Conservation (phyloP, 2,797 vertebrate genomes). For the Halcyon smyrnensis region DNA sequence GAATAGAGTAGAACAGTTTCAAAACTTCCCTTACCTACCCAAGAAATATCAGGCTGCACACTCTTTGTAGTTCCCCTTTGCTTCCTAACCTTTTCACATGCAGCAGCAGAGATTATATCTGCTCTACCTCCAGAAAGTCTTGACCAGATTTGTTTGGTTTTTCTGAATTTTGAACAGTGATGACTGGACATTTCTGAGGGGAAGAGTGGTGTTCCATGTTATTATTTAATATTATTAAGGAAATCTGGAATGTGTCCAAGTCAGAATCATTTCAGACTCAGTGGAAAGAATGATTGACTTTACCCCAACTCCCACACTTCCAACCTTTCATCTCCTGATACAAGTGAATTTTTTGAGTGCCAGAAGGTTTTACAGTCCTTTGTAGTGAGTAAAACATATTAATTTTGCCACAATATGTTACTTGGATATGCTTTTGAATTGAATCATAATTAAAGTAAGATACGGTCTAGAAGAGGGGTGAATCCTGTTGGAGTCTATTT, state of each 20-base stretch:
- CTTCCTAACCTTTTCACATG: not conserved
- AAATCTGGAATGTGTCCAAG: not conserved
- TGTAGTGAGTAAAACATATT: not conserved
- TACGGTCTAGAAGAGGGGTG: not conserved
- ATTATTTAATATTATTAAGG: not conserved
- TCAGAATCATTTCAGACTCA: not conserved
- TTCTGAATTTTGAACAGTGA: not conserved
- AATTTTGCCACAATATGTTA: not conserved
- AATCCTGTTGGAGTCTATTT: not conserved
- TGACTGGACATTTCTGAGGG: not conserved
- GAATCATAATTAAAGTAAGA: constrained; percentile 3
- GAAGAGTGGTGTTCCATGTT: not conserved
- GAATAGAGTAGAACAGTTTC: not conserved
- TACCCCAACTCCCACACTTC: not conserved
- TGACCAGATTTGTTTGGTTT: not conserved
- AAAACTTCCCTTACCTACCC: not conserved
- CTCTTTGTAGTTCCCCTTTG: not conserved
- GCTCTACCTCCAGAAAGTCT: not conserved
- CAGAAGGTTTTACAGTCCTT: not conserved
- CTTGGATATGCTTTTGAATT: not conserved
- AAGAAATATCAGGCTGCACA: not conserved
- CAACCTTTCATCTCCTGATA: constrained; percentile 18
- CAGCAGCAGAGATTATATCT: not conserved
- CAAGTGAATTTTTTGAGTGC: not conserved
- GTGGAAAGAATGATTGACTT: constrained; percentile 16